Conservation (phyloP, 2,113 vertebrate species). For the Dasyornis broadbenti region DNA sequence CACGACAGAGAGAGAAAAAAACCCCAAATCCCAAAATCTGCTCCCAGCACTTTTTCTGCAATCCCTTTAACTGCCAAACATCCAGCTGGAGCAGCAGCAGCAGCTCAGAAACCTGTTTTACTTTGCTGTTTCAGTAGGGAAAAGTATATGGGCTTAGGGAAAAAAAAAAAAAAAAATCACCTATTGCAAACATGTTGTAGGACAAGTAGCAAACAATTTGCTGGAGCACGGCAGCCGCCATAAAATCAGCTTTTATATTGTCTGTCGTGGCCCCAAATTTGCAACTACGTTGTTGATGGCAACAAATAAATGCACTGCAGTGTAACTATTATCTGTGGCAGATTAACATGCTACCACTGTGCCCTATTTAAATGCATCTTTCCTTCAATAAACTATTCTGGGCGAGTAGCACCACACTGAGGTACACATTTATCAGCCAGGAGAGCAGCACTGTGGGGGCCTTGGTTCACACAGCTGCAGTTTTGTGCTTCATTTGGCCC, state of each 20-base stretch:
- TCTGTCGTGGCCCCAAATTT: conserved; percentile 29
- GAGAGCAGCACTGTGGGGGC: conserved; percentile 37
- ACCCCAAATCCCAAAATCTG: not conserved
- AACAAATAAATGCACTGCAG: conserved; percentile 58
- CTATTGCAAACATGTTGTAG: conserved; percentile 19
- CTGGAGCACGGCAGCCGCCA: not conserved
- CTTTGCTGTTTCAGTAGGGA: not conserved
- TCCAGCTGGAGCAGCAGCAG: not conserved
- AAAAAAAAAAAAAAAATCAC: not conserved
- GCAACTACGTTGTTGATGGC: conserved; percentile 20
- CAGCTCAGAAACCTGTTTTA: not conserved
- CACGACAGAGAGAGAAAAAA: not conserved
- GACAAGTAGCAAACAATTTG: conserved; percentile 26
- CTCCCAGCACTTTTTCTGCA: not conserved
- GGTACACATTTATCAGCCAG: conserved; percentile 45
- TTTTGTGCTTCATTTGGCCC: conserved; percentile 60
- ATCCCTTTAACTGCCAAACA: not conserved
- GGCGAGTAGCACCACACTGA: conserved; percentile 47
- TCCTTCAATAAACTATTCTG: conserved; percentile 38
- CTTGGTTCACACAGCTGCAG: conserved; percentile 54
- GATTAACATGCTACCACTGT: conserved; percentile 55
- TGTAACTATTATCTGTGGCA: conserved; percentile 61
- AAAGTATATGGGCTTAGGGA: not conserved
- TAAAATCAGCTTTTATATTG: conserved; percentile 41
- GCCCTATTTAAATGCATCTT: conserved; percentile 51